Percentiles rank a stretch among this genome's conserved stretches.
Evolutionary conservation across 2,113 vertebrate species (phyloP).

Genomic region (Eulemur macaco): DNA sequence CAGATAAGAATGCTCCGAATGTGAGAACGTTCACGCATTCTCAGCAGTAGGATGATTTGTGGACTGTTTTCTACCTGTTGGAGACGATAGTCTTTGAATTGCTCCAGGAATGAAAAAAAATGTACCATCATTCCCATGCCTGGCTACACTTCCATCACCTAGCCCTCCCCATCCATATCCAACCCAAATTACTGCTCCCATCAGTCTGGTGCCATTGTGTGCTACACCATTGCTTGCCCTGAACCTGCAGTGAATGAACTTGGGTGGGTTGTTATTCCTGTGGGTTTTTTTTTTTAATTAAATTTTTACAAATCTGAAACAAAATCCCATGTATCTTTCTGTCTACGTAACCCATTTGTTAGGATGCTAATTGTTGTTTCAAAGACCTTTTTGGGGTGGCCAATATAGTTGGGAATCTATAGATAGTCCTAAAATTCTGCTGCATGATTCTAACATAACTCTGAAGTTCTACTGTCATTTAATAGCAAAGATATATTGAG

Average conservation of each 20-base stretch:
- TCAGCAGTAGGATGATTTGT: background rate
- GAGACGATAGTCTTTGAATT: background rate
- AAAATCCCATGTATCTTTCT: background rate
- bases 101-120: background rate
- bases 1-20: background rate
- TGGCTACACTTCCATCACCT: background rate
- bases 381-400: background rate
- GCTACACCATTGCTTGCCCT: background rate
- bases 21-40: background rate
- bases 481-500: background rate
- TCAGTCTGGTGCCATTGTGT: background rate
- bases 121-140: background rate
- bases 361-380: background rate
- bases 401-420: background rate
- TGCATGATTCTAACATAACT: background rate
- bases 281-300: background rate
- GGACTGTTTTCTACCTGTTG: background rate
- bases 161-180: background rate
- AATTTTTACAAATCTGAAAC: background rate
- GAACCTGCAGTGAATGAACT: background rate
- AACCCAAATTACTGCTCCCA: background rate
- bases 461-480: background rate
- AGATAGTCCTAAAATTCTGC: background rate
- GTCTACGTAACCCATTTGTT: background rate
- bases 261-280: background rate